phyloP scores from a whole-genome alignment of 2,113 vertebrate species.

The Nipponia nippon region DNA sequence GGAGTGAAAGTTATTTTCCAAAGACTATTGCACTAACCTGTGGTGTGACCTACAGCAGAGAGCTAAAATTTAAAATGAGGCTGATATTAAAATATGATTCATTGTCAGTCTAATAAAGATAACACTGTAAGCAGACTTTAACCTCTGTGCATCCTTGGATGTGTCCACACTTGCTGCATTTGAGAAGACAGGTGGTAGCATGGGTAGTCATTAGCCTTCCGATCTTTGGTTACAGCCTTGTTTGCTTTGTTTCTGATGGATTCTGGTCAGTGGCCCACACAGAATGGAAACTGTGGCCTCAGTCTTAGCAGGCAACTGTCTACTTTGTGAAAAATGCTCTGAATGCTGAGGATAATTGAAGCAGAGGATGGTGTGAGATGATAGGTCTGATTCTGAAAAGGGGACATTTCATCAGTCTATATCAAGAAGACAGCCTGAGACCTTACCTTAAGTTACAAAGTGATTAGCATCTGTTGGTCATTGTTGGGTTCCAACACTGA shows the following conservation, averaged over 20 bases:
- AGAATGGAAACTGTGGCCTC: background rate
- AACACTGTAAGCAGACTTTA: background rate
- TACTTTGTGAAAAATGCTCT: background rate
- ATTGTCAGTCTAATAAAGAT: background rate
- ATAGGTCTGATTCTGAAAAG: background rate
- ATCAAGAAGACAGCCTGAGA: background rate
- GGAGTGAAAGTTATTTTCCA: background rate
- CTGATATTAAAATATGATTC: background rate
- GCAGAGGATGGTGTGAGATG: background rate
- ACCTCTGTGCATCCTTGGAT: background rate
- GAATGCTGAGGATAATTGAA: background rate
- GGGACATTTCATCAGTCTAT: background rate
- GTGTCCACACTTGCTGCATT: background rate
- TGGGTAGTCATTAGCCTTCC: background rate
- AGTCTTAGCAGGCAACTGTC: background rate
- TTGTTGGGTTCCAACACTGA: background rate
- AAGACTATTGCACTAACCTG: background rate
- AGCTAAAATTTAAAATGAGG: background rate
- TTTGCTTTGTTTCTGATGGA: background rate
- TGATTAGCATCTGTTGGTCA: background rate
- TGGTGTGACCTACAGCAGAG: background rate
- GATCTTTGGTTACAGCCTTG: background rate
- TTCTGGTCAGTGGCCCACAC: background rate
- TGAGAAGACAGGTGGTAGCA: background rate
- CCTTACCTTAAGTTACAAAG: background rate